Conservation (phyloP, 2,113 vertebrate genomes). For the Ranitomeya variabilis region DNA sequence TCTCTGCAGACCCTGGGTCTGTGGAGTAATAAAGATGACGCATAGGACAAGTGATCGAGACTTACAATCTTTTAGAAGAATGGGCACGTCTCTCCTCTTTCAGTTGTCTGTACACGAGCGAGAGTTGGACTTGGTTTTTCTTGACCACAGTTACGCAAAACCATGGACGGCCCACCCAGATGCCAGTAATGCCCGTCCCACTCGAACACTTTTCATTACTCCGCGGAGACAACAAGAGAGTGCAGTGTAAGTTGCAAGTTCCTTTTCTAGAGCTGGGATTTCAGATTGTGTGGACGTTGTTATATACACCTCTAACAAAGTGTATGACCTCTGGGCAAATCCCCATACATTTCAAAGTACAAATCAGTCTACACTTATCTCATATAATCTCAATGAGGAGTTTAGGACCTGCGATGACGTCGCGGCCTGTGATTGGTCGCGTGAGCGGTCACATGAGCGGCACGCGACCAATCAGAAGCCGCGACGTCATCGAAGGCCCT, state of each 20-base stretch:
- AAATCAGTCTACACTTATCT: too few species aligned
- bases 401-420: too few species aligned
- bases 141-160: slow-evolving; percentile 96
- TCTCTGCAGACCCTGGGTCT: neutral
- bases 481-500: too few species aligned
- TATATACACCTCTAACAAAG: too few species aligned
- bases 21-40: slow-evolving; percentile 71
- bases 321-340: too few species aligned
- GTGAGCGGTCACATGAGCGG: too few species aligned
- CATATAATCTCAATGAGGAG: too few species aligned
- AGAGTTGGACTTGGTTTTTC: slow-evolving; percentile 90
- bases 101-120: slow-evolving; percentile 91
- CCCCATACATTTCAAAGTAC: too few species aligned
- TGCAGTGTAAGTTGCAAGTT: slow-evolving; percentile 75
- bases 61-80: slow-evolving; percentile 86
- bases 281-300: neutral
- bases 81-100: slow-evolving; percentile 92
- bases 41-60: slow-evolving; percentile 84
- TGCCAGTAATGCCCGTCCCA: slow-evolving; percentile 89
- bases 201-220: slow-evolving; percentile 88
- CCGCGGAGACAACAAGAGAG: slow-evolving; percentile 82
- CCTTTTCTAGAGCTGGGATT: neutral
- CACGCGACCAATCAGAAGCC: too few species aligned
- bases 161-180: slow-evolving; percentile 96
- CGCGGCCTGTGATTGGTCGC: too few species aligned